Percentiles rank a stretch among this genome's conserved stretches.
Evolutionary conservation across 2,888 invertebrate genomes (phyloP).

Genomic region (Thyatira batis): DNA sequence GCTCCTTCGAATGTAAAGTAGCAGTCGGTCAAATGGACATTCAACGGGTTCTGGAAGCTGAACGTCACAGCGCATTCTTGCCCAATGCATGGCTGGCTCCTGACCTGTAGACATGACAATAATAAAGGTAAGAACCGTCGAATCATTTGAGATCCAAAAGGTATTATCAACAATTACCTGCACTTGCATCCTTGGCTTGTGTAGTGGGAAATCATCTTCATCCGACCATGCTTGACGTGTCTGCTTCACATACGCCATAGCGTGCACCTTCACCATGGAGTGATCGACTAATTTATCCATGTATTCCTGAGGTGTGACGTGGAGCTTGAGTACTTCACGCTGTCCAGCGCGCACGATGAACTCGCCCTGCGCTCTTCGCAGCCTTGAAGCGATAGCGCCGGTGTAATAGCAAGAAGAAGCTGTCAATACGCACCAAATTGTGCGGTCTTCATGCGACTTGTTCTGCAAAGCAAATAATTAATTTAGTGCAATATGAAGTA

Average conservation of each 20-base stretch:
- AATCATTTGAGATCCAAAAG: not conserved
- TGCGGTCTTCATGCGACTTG: constrained; percentile 83
- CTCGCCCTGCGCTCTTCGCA: constrained; percentile 84
- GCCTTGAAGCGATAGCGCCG: constrained; percentile 84
- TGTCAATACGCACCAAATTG: constrained; percentile 84
- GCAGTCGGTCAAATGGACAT: constrained; percentile 84
- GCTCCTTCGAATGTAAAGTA: constrained; percentile 87
- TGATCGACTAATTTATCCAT: constrained; percentile 87
- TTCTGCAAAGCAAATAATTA: constrained; percentile 62
- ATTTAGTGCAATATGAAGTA: not conserved
- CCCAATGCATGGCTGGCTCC: constrained; percentile 76
- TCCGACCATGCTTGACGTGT: constrained; percentile 89
- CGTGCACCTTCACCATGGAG: constrained; percentile 86
- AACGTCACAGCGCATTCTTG: constrained; percentile 81
- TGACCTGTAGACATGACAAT: constrained; percentile 48
- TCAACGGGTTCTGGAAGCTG: constrained; percentile 86
- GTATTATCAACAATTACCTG: constrained; percentile 64
- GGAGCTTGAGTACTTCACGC: constrained; percentile 84
- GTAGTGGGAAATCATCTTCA: constrained; percentile 87
- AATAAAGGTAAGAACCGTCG: not conserved
- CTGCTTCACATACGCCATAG: constrained; percentile 87
- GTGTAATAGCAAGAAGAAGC: constrained; percentile 87
- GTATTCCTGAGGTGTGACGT: constrained; percentile 85
- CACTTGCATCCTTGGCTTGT: constrained; percentile 85
- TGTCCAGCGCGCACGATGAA: constrained; percentile 84